Evolutionary conservation across 2,113 vertebrate species (phyloP), one percentile per base, ranked within the genome.

Genomic region (Proterorhinus semilunaris): DNA sequence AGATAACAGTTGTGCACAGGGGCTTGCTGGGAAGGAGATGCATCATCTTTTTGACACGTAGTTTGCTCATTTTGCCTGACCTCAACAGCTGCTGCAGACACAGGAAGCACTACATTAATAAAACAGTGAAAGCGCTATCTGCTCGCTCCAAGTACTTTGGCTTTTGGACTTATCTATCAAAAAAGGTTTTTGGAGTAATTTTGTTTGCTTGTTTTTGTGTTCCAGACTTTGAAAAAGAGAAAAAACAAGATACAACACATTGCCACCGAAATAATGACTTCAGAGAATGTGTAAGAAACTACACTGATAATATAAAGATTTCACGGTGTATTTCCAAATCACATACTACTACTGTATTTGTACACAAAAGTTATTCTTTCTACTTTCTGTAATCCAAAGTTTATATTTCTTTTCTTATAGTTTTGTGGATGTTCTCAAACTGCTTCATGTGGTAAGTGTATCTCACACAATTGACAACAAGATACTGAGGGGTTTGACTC

Each of bases 391-490:
- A n/a, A 51, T 2, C 1, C n/a, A 51, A 15, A 6, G 50, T n/a
- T n/a, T 8, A 7, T 7, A 1, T 48, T 54, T 5, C 48, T 46
- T 69, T 44, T 65, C 52, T 72, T 8, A 11, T 85, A 99, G 98
- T 85, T 99, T 99, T 93, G 98, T 99, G 77, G 95, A 98, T 71
- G 97, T 96, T 72, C 93, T 99, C 82, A 98, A 97, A 90, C 93
- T 99, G 78, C 93, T 99, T 77, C 95, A 99, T 86, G 96, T 98
- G 74, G 98, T 99, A 93, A 99, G 97, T 98, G 94, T 49, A 47
- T 44, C 42, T 45, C 16, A 52, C 15, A 66, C 72, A 73, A 61
- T n/a, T 46, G 48, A n/a, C 15, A 13, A 10, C 5, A 4, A 67
- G 50, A 74, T 69, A 79, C 36, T 44, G 27, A 15, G 54, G 12